Evolutionary conservation across 2,888 invertebrate genomes (phyloP).

Genomic region (Acleris holmiana): DNA sequence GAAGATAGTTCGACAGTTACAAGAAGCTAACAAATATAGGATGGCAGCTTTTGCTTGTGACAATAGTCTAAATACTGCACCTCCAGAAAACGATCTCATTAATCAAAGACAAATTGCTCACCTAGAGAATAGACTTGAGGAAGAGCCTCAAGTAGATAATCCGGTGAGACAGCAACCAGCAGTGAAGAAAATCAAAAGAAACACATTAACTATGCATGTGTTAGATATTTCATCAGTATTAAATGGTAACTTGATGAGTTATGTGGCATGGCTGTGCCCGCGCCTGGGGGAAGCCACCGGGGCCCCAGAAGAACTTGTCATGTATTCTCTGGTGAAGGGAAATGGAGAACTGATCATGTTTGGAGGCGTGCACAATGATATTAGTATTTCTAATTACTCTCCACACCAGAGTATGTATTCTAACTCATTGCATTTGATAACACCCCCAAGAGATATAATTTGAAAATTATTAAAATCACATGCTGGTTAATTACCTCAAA

Average conservation of each 20-base stretch:
- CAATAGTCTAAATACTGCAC: slow-evolving; percentile 57
- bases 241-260: slow-evolving; percentile 85
- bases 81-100: slow-evolving; percentile 76
- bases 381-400: slow-evolving; percentile 83
- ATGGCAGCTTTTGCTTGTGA: slow-evolving; percentile 83
- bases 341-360: slow-evolving; percentile 97
- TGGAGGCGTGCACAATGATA: slow-evolving; percentile 96
- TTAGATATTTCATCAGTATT: slow-evolving; percentile 91
- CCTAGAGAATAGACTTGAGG: slow-evolving; percentile 70
- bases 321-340: slow-evolving; percentile 95
- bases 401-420: slow-evolving; percentile 88
- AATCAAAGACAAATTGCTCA: slow-evolving; percentile 78
- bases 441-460: slow-evolving; percentile 88
- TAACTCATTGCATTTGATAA: slow-evolving; percentile 90
- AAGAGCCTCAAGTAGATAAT: slow-evolving; percentile 61
- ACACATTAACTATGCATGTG: slow-evolving; percentile 92
- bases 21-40: slow-evolving; percentile 79
- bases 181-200: slow-evolving; percentile 85
- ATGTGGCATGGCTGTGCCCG: slow-evolving; percentile 88
- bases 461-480: slow-evolving; percentile 57
- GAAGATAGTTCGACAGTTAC: slow-evolving; percentile 77
- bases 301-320: slow-evolving; percentile 94
- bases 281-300: slow-evolving; percentile 87
- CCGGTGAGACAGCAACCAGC: slow-evolving; percentile 69
- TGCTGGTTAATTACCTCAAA: slow-evolving; percentile 8